Conservation (phyloP, 1,140 invertebrate species). For the Drosophila albomicans region DNA sequence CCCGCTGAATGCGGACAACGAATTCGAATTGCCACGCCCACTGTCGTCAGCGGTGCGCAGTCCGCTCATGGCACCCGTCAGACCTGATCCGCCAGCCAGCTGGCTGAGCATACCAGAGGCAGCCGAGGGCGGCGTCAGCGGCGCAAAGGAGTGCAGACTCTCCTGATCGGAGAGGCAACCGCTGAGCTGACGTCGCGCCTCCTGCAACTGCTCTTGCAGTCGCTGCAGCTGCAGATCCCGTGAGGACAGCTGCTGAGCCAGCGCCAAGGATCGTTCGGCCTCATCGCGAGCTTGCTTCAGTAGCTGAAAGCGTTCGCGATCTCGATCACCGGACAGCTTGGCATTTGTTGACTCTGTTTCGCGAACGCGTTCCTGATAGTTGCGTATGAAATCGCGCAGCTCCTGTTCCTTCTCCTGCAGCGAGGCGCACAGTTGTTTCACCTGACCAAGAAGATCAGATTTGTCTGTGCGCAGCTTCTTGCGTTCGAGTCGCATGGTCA, state of each 20-base stretch:
- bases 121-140: conserved; percentile 80
- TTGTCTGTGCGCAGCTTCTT: conserved; percentile 97
- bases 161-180: conserved; percentile 91
- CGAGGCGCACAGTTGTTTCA: conserved; percentile 97
- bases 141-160: conserved; percentile 88
- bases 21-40: conserved; percentile 85
- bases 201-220: conserved; percentile 92
- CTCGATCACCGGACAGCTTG: conserved; percentile 92
- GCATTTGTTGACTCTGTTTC: conserved; percentile 87
- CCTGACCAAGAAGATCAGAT: conserved; percentile 96
- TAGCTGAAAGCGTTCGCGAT: conserved; percentile 94
- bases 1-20: conserved; percentile 83
- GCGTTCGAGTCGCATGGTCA: conserved; percentile 94
- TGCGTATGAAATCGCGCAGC: conserved; percentile 96
- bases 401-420: conserved; percentile 97
- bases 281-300: conserved; percentile 95
- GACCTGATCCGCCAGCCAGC: conserved; percentile 86
- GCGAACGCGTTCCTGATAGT: conserved; percentile 92
- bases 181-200: conserved; percentile 90
- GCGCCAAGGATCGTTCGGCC: conserved; percentile 93
- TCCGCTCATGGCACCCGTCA: conserved; percentile 85
- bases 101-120: conserved; percentile 80
- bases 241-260: conserved; percentile 94
- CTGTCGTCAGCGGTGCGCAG: conserved; percentile 87
- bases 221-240: conserved; percentile 94